Evolutionary conservation across 1,140 invertebrate genomes (phyloP), one percentile per base, ranked within the genome.

Genomic region (Drosophila athabasca): DNA sequence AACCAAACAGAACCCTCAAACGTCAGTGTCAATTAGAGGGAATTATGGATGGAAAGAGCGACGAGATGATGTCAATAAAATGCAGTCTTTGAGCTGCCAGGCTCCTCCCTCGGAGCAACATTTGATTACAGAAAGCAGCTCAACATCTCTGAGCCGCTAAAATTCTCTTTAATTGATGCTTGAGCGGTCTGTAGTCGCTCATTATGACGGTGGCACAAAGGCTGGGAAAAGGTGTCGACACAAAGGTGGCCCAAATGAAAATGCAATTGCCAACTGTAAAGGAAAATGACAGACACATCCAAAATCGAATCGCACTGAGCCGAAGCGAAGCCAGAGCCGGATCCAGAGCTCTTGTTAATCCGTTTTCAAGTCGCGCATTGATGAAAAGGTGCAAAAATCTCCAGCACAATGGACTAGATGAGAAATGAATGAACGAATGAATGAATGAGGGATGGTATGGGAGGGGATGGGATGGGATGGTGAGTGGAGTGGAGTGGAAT

Each of bases 21-120:
- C 71, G 82, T 88, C 82, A 87, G 82, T 71, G 83, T 87, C 82
- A 87, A 87, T 88, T 87, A 87, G 26, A 48, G 26, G 49, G 60
- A 65, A 66, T 87, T 66, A 78, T 61, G 57, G 53, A 64, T 64
- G 62, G 48, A 4, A n/a, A 26, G 22, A 57, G 29, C n/a, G 35
- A n/a, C 6, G 11, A 1, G 46, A 26, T 22, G n/a, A 11, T 55
- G 11, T 19, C n/a, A 58, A 43, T 29, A 44, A 11, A n/a, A 45
- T 8, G 11, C 11, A 9, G 15, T 13, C 1, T 35, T 59, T 24
- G 11, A 44, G 17, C 17, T 31, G 0, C 8, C 31, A 9, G 7
- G 8, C 31, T 3, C 8, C 3, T 31, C 31, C 31, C 8, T 15
- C 9, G 1, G n/a, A 3, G 43, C 17, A 39, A 78, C 69, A 69